Evolutionary conservation across 2,888 invertebrate genomes (phyloP), one percentile per base, ranked within the genome.

Genomic region (Idaea straminata): DNA sequence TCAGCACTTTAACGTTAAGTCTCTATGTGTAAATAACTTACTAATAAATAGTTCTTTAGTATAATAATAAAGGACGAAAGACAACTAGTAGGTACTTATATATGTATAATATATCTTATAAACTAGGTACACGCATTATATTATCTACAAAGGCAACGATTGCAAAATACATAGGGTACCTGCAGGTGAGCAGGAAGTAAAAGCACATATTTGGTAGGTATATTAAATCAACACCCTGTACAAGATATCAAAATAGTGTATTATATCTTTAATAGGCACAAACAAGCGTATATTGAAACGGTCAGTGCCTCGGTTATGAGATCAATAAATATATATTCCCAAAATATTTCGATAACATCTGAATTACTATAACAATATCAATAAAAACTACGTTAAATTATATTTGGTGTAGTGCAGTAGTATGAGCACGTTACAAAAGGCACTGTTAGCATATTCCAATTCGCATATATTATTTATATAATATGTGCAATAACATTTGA

Each of bases 151-250:
- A 91, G 91, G 91, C 91, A 91, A 91, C 86, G 84, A 79, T 85
- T 87, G 83, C 86, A 84, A 84, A n/a, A 83, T 78, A 82, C 79
- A 85, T 80, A 74, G 5, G 15, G 65, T 66, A 65, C 68, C 72
- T 67, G 70, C 74, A 64, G 76, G 72, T 75, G 79, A 79, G 81
- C 82, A 80, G 82, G 82, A 87, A 86, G 84, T 90, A 91, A 91
- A 92, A 91, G 91, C 91, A 89, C 87, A 86, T 88, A 85, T 92
- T 92, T 92, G 91, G 91, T 92, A 89, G 91, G 87, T 87, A 47
- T 47, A 47, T 87, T 84, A 79, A 58, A 83, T 83, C 79, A 86
- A 89, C 91, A 92, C 91, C 91, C 92, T 92, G 92, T 92, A 91
- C 91, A 91, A 81, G 75, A 83, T 90, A 92, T 86, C 88, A 91